Conservation (phyloP, 2,113 vertebrate species). For the Neoarius graeffei region DNA sequence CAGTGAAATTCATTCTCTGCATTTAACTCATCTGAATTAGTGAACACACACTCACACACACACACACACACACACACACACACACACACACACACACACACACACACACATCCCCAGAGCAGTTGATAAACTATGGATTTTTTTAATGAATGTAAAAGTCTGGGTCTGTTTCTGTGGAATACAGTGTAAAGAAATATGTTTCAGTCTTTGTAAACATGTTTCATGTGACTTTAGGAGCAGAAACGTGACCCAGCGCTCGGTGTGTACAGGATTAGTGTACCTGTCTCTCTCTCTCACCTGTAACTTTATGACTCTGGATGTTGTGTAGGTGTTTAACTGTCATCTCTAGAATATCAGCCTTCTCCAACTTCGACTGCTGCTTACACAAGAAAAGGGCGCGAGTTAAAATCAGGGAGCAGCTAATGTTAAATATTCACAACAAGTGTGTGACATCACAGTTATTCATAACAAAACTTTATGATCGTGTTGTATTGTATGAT, state of each 20-base stretch:
- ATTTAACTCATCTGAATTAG: no score
- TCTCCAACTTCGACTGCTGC: constrained; percentile 90
- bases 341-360: constrained; percentile 92
- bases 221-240: neutral
- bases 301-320: constrained; percentile 78
- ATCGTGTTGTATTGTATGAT: neutral
- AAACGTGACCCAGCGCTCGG: neutral
- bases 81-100: no score
- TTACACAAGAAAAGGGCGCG: constrained; percentile 31
- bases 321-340: constrained; percentile 90
- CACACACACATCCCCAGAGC: no score
- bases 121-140: neutral
- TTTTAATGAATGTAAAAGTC: neutral
- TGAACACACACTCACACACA: no score
- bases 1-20: no score
- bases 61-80: no score
- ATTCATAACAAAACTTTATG: no score
- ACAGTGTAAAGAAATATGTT: neutral
- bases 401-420: neutral
- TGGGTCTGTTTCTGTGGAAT: neutral
- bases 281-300: constrained; percentile 69
- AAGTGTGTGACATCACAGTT: neutral
- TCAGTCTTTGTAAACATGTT: constrained; percentile 38
- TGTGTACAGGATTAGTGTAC: neutral
- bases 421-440: neutral